Percentiles rank a stretch among this genome's conserved stretches.
These are phyloP conservation scores for Spatula clypeata DNA, from an alignment of 2,797 vertebrate species.

Conservation along the genomic window DNA sequence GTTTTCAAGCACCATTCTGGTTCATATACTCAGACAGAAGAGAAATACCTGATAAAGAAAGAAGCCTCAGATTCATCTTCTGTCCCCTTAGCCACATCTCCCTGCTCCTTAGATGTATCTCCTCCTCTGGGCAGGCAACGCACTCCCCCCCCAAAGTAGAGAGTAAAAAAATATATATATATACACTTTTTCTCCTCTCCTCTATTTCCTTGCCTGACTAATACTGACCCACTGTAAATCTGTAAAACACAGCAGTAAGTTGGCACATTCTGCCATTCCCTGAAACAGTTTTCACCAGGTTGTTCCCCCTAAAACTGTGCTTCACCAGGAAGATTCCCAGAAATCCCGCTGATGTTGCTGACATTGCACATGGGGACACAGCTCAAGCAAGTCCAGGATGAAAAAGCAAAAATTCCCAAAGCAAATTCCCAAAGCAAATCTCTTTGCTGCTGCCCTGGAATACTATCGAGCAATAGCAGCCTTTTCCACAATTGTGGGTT, in stretches of 20 bases:
- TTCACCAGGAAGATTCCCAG: background rate
- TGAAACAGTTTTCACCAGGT: background rate
- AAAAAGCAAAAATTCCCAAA: background rate
- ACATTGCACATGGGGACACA: background rate
- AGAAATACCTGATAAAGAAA: background rate
- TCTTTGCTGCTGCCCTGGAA: background rate
- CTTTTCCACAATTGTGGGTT: fast-evolving
- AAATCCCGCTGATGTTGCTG: background rate
- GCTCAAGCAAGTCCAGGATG: background rate
- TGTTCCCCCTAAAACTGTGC: background rate
- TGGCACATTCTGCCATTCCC: background rate
- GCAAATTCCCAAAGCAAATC: background rate
- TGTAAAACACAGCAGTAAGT: background rate
- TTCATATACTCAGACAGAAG: background rate
- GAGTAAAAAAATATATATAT: background rate
- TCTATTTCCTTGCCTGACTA: conserved; percentile 3
- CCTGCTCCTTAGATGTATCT: background rate
- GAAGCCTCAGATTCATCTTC: background rate
- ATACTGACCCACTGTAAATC: conserved; percentile 14
- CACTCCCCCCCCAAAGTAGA: background rate
- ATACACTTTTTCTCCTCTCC: background rate
- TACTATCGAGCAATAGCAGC: fast-evolving
- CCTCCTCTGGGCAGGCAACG: background rate
- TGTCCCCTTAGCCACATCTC: background rate
- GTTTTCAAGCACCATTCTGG: background rate